These are phyloP conservation scores for Cephalotes varians DNA, from an alignment of 2,888 invertebrate species.

Conservation along the genomic window DNA sequence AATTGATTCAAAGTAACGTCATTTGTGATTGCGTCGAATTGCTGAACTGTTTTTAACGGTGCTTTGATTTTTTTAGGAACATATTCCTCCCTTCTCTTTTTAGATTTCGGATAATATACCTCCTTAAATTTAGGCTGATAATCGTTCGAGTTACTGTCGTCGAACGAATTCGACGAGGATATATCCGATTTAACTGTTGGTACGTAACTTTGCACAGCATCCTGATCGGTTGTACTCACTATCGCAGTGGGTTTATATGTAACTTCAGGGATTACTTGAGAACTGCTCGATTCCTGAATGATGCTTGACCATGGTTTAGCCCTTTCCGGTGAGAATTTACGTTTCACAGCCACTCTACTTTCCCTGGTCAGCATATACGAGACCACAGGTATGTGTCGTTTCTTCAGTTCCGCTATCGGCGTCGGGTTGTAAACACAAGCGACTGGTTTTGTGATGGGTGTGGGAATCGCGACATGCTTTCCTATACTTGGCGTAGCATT, in stretches of 20 bases:
- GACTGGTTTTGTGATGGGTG: slow-evolving; percentile 77
- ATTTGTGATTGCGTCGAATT: no score
- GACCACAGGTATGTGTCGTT: slow-evolving; percentile 84
- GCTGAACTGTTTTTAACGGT: slow-evolving; percentile 78
- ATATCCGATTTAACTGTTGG: slow-evolving; percentile 80
- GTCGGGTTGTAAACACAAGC: slow-evolving; percentile 88
- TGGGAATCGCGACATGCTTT: slow-evolving; percentile 75
- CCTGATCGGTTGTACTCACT: slow-evolving; percentile 64
- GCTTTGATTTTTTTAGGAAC: slow-evolving; percentile 83
- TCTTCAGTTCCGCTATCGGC: slow-evolving; percentile 88
- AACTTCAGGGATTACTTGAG: slow-evolving; percentile 70
- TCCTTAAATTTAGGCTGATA: slow-evolving; percentile 80
- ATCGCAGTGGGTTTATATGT: slow-evolving; percentile 83
- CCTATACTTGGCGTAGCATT: slow-evolving; percentile 54
- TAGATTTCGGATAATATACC: slow-evolving; percentile 81
- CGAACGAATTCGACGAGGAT: slow-evolving; percentile 76
- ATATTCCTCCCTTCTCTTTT: slow-evolving; percentile 83
- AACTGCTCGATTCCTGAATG: slow-evolving; percentile 72
- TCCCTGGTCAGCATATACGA: slow-evolving; percentile 83
- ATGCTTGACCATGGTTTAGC: slow-evolving; percentile 78
- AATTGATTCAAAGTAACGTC: slow-evolving; percentile 84
- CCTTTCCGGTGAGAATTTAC: slow-evolving; percentile 81
- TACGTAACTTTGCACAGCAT: slow-evolving; percentile 77
- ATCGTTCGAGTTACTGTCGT: slow-evolving; percentile 79
- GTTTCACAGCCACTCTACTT: slow-evolving; percentile 80